Conservation (phyloP, 2,797 vertebrate genomes). For the Numenius phaeopus region DNA sequence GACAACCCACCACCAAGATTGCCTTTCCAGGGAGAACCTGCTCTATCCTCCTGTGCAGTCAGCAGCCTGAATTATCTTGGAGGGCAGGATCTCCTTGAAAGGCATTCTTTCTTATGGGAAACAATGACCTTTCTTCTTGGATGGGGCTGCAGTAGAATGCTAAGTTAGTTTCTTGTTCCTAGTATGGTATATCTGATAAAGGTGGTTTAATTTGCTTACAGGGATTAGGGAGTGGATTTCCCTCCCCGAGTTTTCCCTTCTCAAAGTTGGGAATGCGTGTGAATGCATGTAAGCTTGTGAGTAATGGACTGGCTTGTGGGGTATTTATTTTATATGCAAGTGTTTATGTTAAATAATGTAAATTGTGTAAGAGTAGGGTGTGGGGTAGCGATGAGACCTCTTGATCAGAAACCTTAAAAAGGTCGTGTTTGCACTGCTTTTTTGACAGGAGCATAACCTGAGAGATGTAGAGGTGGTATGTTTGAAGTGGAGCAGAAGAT, state of each 20-base stretch:
- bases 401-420: neutral
- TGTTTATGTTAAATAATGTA: constrained; percentile 3
- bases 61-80: neutral
- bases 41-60: neutral
- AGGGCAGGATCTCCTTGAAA: neutral
- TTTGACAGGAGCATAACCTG: neutral
- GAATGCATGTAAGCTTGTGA: neutral
- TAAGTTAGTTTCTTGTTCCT: neutral
- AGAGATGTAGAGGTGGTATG: neutral
- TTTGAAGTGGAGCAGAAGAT: neutral
- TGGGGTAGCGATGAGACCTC: neutral
- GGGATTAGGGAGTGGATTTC: neutral
- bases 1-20: neutral
- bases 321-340: neutral
- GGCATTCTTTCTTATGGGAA: neutral
- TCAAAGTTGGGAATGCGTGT: neutral
- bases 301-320: neutral
- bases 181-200: neutral
- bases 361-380: neutral
- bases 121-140: neutral
- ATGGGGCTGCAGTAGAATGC: neutral
- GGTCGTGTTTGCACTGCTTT: neutral
- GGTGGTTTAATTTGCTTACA: neutral
- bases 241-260: neutral
- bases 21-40: neutral